Evolutionary conservation across 2,888 invertebrate genomes (phyloP).

Genomic region (Alloplasta piceator): DNA sequence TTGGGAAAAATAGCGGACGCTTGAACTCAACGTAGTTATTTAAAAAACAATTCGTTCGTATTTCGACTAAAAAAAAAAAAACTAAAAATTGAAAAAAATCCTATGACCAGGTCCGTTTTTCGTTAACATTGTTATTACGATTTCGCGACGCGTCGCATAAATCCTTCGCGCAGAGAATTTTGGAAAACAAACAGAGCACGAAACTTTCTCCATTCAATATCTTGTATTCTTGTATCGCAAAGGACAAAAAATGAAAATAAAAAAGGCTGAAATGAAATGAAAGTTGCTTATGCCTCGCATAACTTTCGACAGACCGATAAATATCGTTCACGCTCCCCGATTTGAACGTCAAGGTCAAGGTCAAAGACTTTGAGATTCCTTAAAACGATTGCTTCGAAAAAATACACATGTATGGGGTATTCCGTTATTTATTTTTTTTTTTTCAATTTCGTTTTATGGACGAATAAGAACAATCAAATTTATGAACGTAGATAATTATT

Average conservation of each 20-base stretch:
- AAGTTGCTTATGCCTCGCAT: slow-evolving; percentile 5
- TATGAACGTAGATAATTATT: too few relatives aligned
- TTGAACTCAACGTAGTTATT: too few relatives aligned
- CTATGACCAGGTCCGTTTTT: too few relatives aligned
- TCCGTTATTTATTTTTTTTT: background rate
- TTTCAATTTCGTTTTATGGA: background rate
- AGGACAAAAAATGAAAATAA: background rate
- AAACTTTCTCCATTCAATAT: background rate
- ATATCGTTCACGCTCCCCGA: slow-evolving; percentile 16
- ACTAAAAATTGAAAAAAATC: too few relatives aligned
- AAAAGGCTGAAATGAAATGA: slow-evolving; percentile 1
- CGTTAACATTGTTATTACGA: background rate
- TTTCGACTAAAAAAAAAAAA: too few relatives aligned
- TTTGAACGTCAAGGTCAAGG: background rate
- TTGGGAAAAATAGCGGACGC: too few relatives aligned
- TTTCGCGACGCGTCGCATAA: background rate
- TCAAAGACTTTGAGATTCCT: slow-evolving; percentile 13
- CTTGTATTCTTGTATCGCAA: background rate
- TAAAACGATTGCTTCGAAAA: slow-evolving; percentile 10
- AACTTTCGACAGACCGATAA: slow-evolving; percentile 23
- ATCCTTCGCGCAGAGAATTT: too few relatives aligned
- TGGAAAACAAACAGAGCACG: background rate
- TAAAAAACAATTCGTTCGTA: too few relatives aligned
- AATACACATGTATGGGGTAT: slow-evolving; percentile 34
- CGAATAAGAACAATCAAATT: background rate